phyloP scores from a whole-genome alignment of 1,140 invertebrate genomes.

The Platyscapa corneri region DNA sequence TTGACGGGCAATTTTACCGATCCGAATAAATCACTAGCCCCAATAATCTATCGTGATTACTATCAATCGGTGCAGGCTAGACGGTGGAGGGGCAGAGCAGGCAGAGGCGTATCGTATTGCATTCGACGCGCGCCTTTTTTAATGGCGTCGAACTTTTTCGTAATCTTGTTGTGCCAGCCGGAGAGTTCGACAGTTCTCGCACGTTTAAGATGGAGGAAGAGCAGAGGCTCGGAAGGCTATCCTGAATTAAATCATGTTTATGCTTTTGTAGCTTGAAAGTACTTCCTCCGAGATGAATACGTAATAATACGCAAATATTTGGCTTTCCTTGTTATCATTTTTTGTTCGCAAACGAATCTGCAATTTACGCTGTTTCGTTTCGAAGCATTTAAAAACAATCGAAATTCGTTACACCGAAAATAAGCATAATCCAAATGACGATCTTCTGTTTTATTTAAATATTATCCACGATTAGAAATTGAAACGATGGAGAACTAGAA shows the following conservation, averaged over 20 bases:
- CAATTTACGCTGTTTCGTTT: not conserved
- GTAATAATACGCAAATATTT: not conserved
- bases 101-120: not conserved
- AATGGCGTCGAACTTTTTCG: not conserved
- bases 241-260: not conserved
- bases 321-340: not conserved
- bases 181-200: not conserved
- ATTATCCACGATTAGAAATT: too few relatives aligned
- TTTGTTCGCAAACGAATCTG: too few relatives aligned
- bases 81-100: not conserved
- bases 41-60: conserved; percentile 42
- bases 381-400: too few relatives aligned
- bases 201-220: not conserved
- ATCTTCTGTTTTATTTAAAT: too few relatives aligned
- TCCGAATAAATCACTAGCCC: conserved; percentile 40
- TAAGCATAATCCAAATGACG: too few relatives aligned
- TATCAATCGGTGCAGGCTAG: conserved; percentile 14
- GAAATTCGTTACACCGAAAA: too few relatives aligned
- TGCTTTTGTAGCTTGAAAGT: not conserved
- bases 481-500: too few relatives aligned
- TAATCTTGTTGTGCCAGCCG: not conserved
- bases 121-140: not conserved
- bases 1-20: conserved; percentile 45
- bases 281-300: not conserved
- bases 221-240: not conserved